Percentiles rank a stretch among this genome's conserved stretches.
Evolutionary conservation across 2,797 vertebrate genomes (phyloP).

Genomic region (Cirrhinus mrigala): DNA sequence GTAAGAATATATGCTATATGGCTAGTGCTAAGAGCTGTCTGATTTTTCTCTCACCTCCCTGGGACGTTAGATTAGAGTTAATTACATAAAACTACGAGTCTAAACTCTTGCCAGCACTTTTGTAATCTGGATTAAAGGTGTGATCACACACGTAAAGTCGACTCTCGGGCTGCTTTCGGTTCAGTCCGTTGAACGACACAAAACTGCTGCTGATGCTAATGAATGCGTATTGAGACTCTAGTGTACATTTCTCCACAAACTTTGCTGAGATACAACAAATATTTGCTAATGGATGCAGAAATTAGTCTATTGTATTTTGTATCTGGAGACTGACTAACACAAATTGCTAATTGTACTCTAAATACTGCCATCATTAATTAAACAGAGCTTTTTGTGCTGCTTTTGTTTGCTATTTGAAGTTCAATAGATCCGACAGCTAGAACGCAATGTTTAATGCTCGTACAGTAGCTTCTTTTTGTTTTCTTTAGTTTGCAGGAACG

Average conservation of each 20-base stretch:
- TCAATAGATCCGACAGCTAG: slow-evolving; percentile 9
- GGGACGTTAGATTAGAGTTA: slow-evolving; percentile 43
- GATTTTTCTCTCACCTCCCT: slow-evolving; percentile 36
- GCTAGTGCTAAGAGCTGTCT: slow-evolving; percentile 49
- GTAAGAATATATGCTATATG: slow-evolving; percentile 61
- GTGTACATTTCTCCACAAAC: neutral
- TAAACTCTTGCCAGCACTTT: slow-evolving; percentile 29
- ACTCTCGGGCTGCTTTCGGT: neutral
- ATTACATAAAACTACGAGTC: slow-evolving; percentile 36
- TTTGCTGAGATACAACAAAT: slow-evolving; percentile 34
- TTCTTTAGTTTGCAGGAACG: neutral
- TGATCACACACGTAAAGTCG: slow-evolving; percentile 10
- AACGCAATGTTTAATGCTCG: slow-evolving; percentile 1
- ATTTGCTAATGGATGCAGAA: slow-evolving; percentile 39
- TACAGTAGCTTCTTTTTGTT: neutral
- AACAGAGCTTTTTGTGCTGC: slow-evolving; percentile 35
- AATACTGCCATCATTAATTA: slow-evolving; percentile 43
- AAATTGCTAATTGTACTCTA: slow-evolving; percentile 39
- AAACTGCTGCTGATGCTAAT: neutral
- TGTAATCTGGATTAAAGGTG: slow-evolving; percentile 34
- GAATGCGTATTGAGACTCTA: neutral
- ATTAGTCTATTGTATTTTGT: slow-evolving; percentile 33
- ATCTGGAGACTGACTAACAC: slow-evolving; percentile 39
- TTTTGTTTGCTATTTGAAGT: slow-evolving; percentile 23
- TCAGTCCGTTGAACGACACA: neutral